These are phyloP conservation scores for Drosophila robusta DNA, from an alignment of 2,888 invertebrate species.

Conservation along the genomic window DNA sequence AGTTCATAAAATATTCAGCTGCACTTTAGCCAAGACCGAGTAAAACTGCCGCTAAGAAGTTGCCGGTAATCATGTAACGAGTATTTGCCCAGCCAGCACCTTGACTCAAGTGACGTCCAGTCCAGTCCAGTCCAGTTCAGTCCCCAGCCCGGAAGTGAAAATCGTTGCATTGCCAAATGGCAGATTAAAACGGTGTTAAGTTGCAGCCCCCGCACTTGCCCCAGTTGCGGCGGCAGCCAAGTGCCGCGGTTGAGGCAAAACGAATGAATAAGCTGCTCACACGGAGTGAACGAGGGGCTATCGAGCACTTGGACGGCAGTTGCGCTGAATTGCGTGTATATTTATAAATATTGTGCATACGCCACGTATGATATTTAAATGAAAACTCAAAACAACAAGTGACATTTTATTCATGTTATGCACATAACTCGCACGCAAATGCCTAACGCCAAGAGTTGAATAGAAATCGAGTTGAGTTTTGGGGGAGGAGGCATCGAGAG, in stretches of 20 bases:
- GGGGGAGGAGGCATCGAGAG: conserved; percentile 11
- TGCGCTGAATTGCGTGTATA: conserved; percentile 28
- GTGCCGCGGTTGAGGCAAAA: conserved; percentile 48
- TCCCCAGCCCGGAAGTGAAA: conserved; percentile 41
- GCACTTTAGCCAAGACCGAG: conserved; percentile 72
- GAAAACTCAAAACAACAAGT: conserved; percentile 47
- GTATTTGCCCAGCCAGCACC: conserved; percentile 68
- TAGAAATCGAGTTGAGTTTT: conserved; percentile 21
- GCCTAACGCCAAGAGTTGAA: conserved; percentile 49
- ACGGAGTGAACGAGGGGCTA: conserved; percentile 10
- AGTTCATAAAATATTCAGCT: conserved; percentile 81
- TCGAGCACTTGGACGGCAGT: conserved; percentile 32
- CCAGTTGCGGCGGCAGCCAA: conserved; percentile 48
- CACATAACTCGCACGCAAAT: conserved; percentile 38
- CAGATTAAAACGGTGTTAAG: conserved; percentile 76
- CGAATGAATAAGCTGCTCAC: conserved; percentile 44
- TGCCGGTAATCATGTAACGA: conserved; percentile 70
- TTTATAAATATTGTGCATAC: conserved; percentile 15
- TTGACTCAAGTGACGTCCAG: conserved; percentile 45
- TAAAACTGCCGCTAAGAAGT: conserved; percentile 72
- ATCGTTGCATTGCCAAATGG: conserved; percentile 70
- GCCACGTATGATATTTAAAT: conserved; percentile 35
- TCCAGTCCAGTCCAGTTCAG: conserved; percentile 32
- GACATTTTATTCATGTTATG: conserved; percentile 49
- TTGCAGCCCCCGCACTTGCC: conserved; percentile 40